A percentile compares a stretch with the other conserved stretches of the same genome.
Evolutionary conservation across 2,888 invertebrate genomes (phyloP).

Genomic region (Selenia dentaria): DNA sequence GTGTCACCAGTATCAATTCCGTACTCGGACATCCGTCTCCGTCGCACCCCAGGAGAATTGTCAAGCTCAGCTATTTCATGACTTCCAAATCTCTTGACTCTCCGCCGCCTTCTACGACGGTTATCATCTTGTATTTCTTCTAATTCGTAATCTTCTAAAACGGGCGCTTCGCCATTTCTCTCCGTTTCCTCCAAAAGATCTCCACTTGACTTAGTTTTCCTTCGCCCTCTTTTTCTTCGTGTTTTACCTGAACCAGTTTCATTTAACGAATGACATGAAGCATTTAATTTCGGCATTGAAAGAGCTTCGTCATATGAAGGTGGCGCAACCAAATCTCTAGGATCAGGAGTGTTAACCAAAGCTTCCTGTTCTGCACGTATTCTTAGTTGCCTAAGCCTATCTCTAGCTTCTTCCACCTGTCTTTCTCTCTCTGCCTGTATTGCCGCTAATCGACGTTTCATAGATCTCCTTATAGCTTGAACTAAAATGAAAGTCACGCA

Average conservation of each 20-base stretch:
- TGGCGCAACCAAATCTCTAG: constrained; percentile 87
- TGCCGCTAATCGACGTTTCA: constrained; percentile 78
- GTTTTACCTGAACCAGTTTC: constrained; percentile 74
- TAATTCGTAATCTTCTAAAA: constrained; percentile 61
- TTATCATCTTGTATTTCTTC: constrained; percentile 50
- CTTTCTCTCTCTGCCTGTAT: constrained; percentile 81
- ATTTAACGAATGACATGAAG: constrained; percentile 84
- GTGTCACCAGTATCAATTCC: constrained; percentile 46
- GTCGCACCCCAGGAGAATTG: constrained; percentile 71
- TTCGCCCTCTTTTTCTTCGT: constrained; percentile 64
- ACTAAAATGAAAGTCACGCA: constrained; percentile 81
- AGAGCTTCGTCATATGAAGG: constrained; percentile 92
- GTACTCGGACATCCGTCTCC: constrained; percentile 70
- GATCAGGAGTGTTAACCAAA: constrained; percentile 86
- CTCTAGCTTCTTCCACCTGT: constrained; percentile 84
- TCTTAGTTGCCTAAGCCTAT: constrained; percentile 80
- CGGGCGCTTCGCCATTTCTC: constrained; percentile 65
- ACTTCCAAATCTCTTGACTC: constrained; percentile 65
- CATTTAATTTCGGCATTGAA: constrained; percentile 88
- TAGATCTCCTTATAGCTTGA: constrained; percentile 80
- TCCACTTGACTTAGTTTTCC: constrained; percentile 81
- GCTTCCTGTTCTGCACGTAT: constrained; percentile 81
- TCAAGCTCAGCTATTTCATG: constrained; percentile 77
- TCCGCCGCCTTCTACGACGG: constrained; percentile 54
- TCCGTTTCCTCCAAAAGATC: constrained; percentile 77